phyloP scores from a whole-genome alignment of 1,140 invertebrate species.

The Varroa destructor region DNA sequence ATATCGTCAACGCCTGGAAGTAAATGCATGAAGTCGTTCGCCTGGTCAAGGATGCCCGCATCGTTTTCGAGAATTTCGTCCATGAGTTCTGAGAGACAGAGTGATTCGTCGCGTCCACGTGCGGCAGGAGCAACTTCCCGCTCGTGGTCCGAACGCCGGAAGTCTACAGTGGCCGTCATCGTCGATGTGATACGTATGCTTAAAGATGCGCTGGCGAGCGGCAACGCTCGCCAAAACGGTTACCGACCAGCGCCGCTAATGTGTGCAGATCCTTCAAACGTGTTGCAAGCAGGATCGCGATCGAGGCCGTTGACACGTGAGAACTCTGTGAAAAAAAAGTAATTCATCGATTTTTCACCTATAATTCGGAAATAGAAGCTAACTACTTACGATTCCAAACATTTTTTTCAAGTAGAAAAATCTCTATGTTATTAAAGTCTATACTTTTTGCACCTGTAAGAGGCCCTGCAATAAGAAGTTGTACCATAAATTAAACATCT shows the following conservation, averaged over 20 bases:
- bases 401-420: too few relatives aligned
- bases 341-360: too few relatives aligned
- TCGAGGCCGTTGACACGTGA: not conserved
- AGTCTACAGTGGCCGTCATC: conserved; percentile 8
- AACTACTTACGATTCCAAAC: too few relatives aligned
- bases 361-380: too few relatives aligned
- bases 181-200: not conserved
- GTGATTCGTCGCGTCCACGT: too few relatives aligned
- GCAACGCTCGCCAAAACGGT: not conserved
- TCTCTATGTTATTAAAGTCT: too few relatives aligned
- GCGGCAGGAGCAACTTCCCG: not conserved
- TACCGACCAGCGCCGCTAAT: not conserved
- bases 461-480: too few relatives aligned
- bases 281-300: not conserved
- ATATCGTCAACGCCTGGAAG: too few relatives aligned
- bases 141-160: conserved; percentile 24
- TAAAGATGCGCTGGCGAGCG: not conserved
- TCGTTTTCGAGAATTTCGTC: conserved; percentile 8
- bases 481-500: too few relatives aligned
- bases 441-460: too few relatives aligned
- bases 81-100: not conserved
- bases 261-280: not conserved
- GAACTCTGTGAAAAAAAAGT: not conserved
- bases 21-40: not conserved
- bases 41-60: not conserved